Conservation (phyloP, 2,888 invertebrate species). For the Sepiola atlantica region DNA sequence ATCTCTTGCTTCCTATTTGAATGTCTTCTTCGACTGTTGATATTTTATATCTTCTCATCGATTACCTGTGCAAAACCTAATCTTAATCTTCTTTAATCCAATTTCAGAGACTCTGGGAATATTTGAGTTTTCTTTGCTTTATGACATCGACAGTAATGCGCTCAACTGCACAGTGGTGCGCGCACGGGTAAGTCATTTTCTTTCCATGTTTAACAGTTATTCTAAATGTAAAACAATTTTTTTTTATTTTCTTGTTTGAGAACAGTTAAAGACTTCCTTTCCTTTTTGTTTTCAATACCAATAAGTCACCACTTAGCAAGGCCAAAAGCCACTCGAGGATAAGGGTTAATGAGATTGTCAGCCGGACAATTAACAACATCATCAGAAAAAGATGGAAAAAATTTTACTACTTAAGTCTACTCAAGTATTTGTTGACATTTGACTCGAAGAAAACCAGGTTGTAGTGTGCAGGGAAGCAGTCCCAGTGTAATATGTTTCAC, state of each 20-base stretch:
- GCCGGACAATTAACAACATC: too few species aligned
- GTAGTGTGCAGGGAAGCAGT: too few species aligned
- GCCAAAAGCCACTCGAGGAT: too few species aligned
- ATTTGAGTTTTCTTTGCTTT: constrained; percentile 86
- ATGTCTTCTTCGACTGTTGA: background rate
- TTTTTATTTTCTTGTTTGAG: background rate
- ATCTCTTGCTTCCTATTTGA: background rate
- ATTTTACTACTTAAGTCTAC: too few species aligned
- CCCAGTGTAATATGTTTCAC: too few species aligned
- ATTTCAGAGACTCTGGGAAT: constrained; percentile 77
- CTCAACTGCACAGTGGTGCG: constrained; percentile 87
- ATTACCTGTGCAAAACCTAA: background rate
- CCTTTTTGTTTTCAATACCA: too few species aligned
- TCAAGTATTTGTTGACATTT: too few species aligned
- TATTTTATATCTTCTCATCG: background rate
- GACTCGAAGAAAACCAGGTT: too few species aligned
- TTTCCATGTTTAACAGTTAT: background rate
- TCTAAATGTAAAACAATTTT: background rate
- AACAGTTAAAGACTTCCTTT: background rate
- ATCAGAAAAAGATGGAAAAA: too few species aligned
- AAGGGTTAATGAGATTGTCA: too few species aligned
- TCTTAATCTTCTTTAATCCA: constrained; percentile 17
- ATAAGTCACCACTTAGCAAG: too few species aligned
- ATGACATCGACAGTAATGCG: constrained; percentile 85
- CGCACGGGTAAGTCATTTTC: constrained; percentile 79